Percentiles rank a stretch among this genome's conserved stretches.
Evolutionary conservation across 2,113 vertebrate species (phyloP).

Genomic region (Ptyas mucosa): DNA sequence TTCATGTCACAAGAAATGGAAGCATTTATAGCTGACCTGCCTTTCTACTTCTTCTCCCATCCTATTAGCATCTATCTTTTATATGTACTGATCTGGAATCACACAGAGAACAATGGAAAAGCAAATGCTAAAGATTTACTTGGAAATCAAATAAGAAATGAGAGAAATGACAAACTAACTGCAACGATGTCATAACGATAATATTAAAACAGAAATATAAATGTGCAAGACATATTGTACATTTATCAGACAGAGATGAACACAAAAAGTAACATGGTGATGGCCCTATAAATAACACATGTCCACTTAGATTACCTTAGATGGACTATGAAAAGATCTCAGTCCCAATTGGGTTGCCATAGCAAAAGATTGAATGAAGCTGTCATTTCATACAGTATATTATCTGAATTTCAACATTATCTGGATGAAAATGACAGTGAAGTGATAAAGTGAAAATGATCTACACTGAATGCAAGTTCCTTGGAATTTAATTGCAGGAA

Average conservation of each 20-base stretch:
- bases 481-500: background rate
- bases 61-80: background rate
- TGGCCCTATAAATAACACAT: background rate
- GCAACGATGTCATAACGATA: background rate
- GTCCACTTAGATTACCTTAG: background rate
- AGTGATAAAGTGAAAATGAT: background rate
- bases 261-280: background rate
- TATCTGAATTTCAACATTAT: background rate
- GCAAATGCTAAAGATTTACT: background rate
- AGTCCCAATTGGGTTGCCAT: background rate
- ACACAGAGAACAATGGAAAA: background rate
- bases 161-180: background rate
- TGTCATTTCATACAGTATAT: background rate
- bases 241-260: background rate
- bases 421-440: background rate
- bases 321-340: background rate
- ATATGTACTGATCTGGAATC: background rate
- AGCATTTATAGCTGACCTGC: slow-evolving; percentile 17
- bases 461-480: background rate
- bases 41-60: background rate
- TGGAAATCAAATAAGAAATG: background rate
- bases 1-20: slow-evolving; percentile 37
- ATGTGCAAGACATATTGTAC: background rate
- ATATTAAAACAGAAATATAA: background rate
- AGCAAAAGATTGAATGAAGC: background rate